A percentile compares a stretch with the other conserved stretches of the same genome.
These are phyloP conservation scores for Suricata suricatta DNA, from an alignment of 2,113 vertebrate species.

Conservation along the genomic window DNA sequence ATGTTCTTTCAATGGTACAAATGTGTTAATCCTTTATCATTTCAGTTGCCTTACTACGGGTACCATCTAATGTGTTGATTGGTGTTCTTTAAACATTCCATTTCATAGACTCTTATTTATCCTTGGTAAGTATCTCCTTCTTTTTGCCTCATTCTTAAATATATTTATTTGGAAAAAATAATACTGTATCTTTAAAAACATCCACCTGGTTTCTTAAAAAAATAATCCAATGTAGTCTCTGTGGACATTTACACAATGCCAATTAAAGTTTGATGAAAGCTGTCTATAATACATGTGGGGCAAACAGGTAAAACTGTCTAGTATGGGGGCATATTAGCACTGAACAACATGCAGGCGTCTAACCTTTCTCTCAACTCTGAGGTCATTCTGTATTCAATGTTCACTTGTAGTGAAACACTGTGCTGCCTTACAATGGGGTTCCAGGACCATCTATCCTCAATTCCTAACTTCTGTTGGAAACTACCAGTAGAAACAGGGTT, in stretches of 20 bases:
- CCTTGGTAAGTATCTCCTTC: not conserved
- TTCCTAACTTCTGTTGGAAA: not conserved
- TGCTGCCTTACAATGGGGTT: not conserved
- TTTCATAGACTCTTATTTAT: not conserved
- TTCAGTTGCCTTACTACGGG: not conserved
- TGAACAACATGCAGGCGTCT: not conserved
- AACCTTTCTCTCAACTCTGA: not conserved
- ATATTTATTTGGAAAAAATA: not conserved
- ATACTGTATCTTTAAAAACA: not conserved
- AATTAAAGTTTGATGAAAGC: not conserved
- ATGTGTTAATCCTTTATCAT: not conserved
- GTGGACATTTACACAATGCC: not conserved
- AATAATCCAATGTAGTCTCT: not conserved
- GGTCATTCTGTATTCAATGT: fast-evolving
- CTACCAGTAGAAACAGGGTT: not conserved
- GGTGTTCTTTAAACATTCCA: not conserved
- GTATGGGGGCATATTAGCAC: not conserved
- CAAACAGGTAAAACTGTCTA: not conserved
- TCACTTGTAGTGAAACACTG: not conserved
- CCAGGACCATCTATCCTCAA: not conserved
- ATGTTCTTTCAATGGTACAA: not conserved
- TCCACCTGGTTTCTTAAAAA: not conserved
- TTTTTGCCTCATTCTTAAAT: not conserved
- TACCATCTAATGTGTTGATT: not conserved
- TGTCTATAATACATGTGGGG: not conserved